A percentile compares a stretch with the other conserved stretches of the same genome.
Evolutionary conservation across 2,888 invertebrate species (phyloP).

Genomic region (Lottia scabra): DNA sequence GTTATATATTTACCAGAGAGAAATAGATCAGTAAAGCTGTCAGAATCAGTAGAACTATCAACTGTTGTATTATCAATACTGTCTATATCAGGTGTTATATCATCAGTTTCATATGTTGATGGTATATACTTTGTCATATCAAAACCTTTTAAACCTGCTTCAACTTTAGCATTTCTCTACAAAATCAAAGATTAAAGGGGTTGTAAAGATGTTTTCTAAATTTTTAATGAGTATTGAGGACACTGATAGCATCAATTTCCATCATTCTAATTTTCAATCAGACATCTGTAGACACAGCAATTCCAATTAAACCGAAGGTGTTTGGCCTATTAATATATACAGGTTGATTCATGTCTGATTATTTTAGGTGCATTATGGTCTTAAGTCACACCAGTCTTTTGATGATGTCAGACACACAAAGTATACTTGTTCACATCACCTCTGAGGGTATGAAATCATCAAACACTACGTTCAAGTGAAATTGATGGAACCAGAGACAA

Average conservation of each 20-base stretch:
- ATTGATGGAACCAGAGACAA: no score
- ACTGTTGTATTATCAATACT: neutral
- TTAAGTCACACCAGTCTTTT: slow-evolving; percentile 10
- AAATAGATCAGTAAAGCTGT: neutral
- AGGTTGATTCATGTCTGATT: slow-evolving; percentile 36
- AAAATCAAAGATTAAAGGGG: slow-evolving; percentile 10
- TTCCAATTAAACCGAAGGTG: slow-evolving; percentile 35
- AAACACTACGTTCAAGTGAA: no score
- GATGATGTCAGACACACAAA: no score
- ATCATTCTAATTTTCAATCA: neutral
- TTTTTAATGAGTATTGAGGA: no score
- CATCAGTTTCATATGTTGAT: slow-evolving; percentile 12
- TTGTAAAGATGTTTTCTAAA: neutral
- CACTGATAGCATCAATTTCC: no score
- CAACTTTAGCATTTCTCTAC: slow-evolving; percentile 59
- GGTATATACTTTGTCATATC: slow-evolving; percentile 55
- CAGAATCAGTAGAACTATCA: neutral
- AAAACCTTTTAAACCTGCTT: slow-evolving; percentile 51
- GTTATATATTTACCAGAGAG: neutral
- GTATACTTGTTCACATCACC: no score
- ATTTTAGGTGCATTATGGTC: slow-evolving; percentile 42
- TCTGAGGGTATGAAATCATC: no score
- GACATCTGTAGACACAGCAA: neutral
- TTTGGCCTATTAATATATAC: slow-evolving; percentile 53
- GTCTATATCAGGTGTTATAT: neutral